Conservation (phyloP, 2,888 invertebrate genomes). For the Dorcus parallelipipedus region DNA sequence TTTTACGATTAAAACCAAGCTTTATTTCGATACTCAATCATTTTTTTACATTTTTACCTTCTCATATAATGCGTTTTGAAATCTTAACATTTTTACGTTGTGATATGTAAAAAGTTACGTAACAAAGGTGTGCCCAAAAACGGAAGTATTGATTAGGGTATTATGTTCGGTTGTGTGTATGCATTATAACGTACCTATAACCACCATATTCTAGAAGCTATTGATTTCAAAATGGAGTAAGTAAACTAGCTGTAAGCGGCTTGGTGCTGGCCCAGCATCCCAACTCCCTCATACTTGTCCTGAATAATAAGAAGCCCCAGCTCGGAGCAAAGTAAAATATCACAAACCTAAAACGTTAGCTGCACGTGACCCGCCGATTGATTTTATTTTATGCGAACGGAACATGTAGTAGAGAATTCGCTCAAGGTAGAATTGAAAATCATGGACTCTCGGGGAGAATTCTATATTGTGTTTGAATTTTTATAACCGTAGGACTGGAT, state of each 20-base stretch:
- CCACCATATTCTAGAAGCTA: constrained; percentile 22
- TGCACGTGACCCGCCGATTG: constrained; percentile 51
- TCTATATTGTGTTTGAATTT: constrained; percentile 15
- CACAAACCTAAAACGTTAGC: constrained; percentile 51
- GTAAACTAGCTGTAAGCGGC: constrained; percentile 36
- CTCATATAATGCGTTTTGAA: no score
- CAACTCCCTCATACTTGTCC: constrained; percentile 38
- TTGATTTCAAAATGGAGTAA: constrained; percentile 38
- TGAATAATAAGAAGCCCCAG: constrained; percentile 46
- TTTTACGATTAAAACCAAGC: no score
- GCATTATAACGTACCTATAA: constrained; percentile 6
- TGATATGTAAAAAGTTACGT: no score
- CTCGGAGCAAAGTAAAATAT: constrained; percentile 47
- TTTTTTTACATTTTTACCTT: no score
- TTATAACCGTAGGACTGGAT: constrained; percentile 8
- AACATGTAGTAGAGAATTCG: constrained; percentile 6
- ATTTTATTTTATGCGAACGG: constrained; percentile 46
- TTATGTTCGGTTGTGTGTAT: not conserved
- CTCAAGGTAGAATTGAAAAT: constrained; percentile 39
- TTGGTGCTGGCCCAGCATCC: constrained; percentile 30
- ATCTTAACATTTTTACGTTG: no score
- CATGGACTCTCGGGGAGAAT: constrained; percentile 69
- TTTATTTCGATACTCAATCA: no score
- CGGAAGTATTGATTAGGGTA: not conserved
- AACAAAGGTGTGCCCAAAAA: no score